These are phyloP conservation scores for Eurystomus gularis DNA, from an alignment of 2,113 vertebrate genomes.

Conservation along the genomic window DNA sequence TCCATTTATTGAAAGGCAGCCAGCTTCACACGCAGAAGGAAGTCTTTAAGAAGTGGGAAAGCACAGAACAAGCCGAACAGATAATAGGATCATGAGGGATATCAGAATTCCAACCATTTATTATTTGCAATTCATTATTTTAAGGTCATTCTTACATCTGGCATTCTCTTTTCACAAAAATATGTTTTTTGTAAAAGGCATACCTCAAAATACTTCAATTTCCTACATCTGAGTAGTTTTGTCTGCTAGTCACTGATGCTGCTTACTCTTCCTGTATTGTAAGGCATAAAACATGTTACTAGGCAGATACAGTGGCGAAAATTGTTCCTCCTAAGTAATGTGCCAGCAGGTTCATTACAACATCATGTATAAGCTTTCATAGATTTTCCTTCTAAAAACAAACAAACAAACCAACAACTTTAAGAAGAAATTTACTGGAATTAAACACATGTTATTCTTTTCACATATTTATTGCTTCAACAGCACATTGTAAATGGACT, in stretches of 20 bases:
- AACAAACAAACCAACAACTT: neutral
- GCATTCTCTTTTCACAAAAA: neutral
- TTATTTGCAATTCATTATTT: neutral
- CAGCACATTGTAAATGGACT: neutral
- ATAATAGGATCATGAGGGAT: neutral
- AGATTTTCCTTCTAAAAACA: neutral
- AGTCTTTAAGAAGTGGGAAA: neutral
- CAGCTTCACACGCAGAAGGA: neutral
- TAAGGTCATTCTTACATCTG: neutral
- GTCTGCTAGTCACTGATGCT: neutral
- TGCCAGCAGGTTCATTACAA: neutral
- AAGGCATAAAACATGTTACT: neutral
- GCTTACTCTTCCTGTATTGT: neutral
- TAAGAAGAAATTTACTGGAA: neutral
- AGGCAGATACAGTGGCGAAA: neutral
- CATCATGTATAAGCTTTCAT: neutral
- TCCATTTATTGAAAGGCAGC: neutral
- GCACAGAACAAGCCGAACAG: neutral
- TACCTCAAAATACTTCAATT: neutral
- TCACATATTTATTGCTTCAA: constrained; percentile 26
- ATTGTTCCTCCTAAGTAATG: neutral
- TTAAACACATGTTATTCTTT: constrained; percentile 4
- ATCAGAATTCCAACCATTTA: neutral
- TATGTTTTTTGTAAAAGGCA: neutral
- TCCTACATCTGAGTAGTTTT: neutral